These are phyloP conservation scores for Eucidaris tribuloides DNA, from an alignment of 35 echinoderm and acorn worm species.

Conservation along the genomic window DNA sequence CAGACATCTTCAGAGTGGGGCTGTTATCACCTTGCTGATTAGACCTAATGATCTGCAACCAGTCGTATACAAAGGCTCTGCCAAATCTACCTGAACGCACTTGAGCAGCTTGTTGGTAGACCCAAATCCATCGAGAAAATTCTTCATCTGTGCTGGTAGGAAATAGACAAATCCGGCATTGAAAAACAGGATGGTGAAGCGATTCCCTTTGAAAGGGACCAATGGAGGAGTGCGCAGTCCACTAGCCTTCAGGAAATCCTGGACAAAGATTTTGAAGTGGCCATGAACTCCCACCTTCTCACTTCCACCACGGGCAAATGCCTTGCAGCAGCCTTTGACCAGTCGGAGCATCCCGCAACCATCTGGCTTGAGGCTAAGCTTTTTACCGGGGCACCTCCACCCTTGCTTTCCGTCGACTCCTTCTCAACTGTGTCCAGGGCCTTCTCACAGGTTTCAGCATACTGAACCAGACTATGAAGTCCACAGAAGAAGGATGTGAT, in stretches of 20 bases:
- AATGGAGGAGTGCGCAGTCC: too few relatives aligned
- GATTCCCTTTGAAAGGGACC: too few relatives aligned
- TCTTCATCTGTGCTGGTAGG: neutral
- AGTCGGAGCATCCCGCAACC: neutral
- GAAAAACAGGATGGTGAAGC: neutral
- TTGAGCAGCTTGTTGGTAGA: neutral
- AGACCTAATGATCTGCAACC: conserved; percentile 1
- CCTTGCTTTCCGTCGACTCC: neutral
- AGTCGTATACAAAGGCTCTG: neutral
- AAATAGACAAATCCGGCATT: conserved; percentile 5
- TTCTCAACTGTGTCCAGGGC: neutral
- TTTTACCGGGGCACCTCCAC: too few relatives aligned
- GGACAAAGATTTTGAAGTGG: too few relatives aligned
- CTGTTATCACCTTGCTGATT: neutral
- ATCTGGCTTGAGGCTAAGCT: too few relatives aligned
- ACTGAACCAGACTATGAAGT: neutral
- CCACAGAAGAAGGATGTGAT: conserved; percentile 16
- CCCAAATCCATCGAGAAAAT: neutral
- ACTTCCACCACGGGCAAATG: too few relatives aligned
- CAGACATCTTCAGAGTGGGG: neutral
- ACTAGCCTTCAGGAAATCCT: too few relatives aligned
- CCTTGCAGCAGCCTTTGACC: neutral
- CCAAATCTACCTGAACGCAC: neutral
- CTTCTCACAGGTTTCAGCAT: neutral
- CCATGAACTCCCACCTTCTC: neutral